Base-by-base conservation (phyloP, 1,140 invertebrate genomes). In the Magallana angulata region DNA sequence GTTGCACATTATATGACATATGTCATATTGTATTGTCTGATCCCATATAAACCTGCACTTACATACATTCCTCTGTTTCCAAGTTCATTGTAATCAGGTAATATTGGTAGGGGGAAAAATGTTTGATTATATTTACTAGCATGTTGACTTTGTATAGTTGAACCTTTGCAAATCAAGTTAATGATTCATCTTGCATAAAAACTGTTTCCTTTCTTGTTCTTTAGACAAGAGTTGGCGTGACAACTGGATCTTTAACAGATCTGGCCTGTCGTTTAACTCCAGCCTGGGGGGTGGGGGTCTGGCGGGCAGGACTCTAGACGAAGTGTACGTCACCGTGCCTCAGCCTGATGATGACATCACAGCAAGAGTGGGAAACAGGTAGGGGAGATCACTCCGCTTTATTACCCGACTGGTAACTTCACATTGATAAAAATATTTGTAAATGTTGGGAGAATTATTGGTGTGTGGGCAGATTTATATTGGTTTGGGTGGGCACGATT, bases 201-300 rank as follows among this genome's bases (percentile, higher is more conserved):
- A 0, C 36, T 48, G 36, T 48, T 48, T 48, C 3, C 36, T 48
- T 62, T 76, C 24, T 36, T 24, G 58, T 64, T 62, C 57, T 62
- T 18, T 86, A 62, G 89, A 89, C 11, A 68, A 76, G 9, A 90
- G 88, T 59, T 92, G 92, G 91, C 85, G 90, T 16, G 89, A 90
- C 5, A 94, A 94, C 85, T 94, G 93, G 93, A 91, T 93, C 30
- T 92, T 94, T 82, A 92, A 91, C 88, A 90, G 90, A 14, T 82
- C 87, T 62, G 83, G 48, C 59, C 24, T 90, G 3, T 91, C 90
- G 1, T 86, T 90, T 1, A 91, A 90, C 8, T 62, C 64, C 14
- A 90, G 90, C 57, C 68, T 89, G 18, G 91, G 87, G 8, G 91
- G 82, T 48, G 84, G 84, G 14, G 89, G 86, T 76, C 56, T 64